Conservation (phyloP, 2,888 invertebrate species). For the Cantharis lateralis region DNA sequence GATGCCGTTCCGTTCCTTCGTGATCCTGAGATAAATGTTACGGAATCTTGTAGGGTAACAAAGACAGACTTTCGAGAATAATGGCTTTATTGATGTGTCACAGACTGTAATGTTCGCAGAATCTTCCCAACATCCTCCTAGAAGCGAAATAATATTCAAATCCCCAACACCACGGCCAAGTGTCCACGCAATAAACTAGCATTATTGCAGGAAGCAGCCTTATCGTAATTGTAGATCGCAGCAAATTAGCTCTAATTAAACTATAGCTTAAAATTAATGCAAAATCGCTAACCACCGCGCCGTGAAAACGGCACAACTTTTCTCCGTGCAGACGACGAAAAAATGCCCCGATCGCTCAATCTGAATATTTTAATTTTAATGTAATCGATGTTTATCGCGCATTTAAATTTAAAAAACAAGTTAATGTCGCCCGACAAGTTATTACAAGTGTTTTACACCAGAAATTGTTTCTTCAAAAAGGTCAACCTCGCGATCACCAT, state of each 20-base stretch:
- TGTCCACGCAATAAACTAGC: too few species aligned
- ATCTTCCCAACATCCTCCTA: conserved; percentile 19
- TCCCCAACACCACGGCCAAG: neutral
- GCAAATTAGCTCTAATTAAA: neutral
- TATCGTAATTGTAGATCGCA: neutral
- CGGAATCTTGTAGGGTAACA: conserved; percentile 26
- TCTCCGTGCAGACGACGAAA: neutral
- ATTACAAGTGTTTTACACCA: neutral
- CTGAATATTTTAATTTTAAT: neutral
- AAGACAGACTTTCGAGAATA: conserved; percentile 40
- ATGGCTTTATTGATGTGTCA: conserved; percentile 47
- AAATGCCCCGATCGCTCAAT: neutral
- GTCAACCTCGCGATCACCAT: neutral
- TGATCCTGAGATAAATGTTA: conserved; percentile 40
- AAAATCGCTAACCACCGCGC: neutral
- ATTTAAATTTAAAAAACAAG: neutral
- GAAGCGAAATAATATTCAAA: neutral
- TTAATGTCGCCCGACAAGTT: neutral
- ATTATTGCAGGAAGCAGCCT: neutral
- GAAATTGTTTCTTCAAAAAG: neutral
- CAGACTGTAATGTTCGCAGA: conserved; percentile 36
- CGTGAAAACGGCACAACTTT: neutral
- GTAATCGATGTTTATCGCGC: neutral
- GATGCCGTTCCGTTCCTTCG: conserved; percentile 41
- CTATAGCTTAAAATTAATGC: neutral